Base-by-base conservation (phyloP, 2,888 invertebrate genomes). In the Drosophila pullipes region DNA sequence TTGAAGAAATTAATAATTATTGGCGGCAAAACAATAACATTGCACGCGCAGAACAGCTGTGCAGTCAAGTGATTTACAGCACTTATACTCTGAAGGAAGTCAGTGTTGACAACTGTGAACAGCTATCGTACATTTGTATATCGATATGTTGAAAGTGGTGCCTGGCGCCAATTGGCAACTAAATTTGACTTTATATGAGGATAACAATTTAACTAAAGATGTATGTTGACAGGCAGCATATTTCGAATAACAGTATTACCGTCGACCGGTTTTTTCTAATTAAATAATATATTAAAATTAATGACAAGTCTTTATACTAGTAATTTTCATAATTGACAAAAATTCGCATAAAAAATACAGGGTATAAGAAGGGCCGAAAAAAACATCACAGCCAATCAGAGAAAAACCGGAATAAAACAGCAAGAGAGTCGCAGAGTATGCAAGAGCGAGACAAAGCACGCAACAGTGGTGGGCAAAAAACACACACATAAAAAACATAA, bases 401-500 rank as follows among this genome's bases (percentile, higher is more conserved):
- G 63, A 37, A 64, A 69, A 82, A 77, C 83, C 75, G 78, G 75
- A 82, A 77, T 74, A 60, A 61, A 71, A 54, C 61, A 49, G 28
- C 18, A 37, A 61, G 69, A 69, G 78, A 66, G 39, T 25, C 47
- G 2, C 49, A 41, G 69, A 74, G 79, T 33, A 50, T 28, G 33
- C 16, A 44, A 61, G 62, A 74, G 77, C 39, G 64, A 52, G 72
- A 69, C 41, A 74, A 65, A 61, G 68, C 65, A 65, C 68, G 54
- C 52, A 69, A 72, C 62, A 75, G 70, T 57, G 50, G 53, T 50
- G 64, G 58, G 60, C 70, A 76, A 80, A 84, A 88, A 88, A 71
- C 68, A 61, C 86, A 76, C 75, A 74, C 68, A 86, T 86, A 90
- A 87, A 87, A 90, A 87, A 89, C 82, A 89, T 86, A 90, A 90